Percentiles rank a stretch among this genome's conserved stretches.
These are phyloP conservation scores for Drosophila hydei DNA, from an alignment of 1,140 invertebrate genomes.

Conservation along the genomic window DNA sequence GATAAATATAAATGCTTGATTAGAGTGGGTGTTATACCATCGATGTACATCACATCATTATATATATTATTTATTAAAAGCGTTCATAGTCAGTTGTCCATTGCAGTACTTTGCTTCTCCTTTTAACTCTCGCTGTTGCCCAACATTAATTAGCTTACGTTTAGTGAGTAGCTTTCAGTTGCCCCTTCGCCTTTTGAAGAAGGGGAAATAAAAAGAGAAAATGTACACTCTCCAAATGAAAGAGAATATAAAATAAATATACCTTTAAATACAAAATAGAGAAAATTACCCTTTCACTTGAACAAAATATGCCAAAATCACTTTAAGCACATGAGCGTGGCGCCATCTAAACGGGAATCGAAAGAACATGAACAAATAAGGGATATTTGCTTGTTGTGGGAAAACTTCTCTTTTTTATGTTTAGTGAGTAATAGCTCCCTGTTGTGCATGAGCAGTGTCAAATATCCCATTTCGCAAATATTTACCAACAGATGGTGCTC, in stretches of 20 bases:
- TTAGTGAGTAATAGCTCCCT: too few relatives aligned
- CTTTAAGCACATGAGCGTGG: too few relatives aligned
- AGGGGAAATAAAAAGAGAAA: constrained; percentile 23
- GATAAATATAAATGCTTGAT: too few relatives aligned
- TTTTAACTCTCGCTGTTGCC: background rate
- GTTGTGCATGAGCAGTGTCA: too few relatives aligned
- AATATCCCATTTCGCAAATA: background rate
- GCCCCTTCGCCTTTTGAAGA: background rate
- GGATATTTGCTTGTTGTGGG: too few relatives aligned
- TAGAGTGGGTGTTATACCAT: too few relatives aligned
- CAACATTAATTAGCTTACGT: background rate
- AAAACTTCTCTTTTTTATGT: too few relatives aligned
- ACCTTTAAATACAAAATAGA: background rate
- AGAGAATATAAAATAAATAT: background rate
- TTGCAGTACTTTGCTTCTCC: background rate
- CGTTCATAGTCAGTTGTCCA: background rate
- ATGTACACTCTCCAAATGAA: constrained; percentile 7
- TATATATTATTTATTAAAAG: background rate
- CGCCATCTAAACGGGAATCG: too few relatives aligned
- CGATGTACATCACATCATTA: too few relatives aligned
- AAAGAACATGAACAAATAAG: too few relatives aligned
- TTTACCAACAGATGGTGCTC: constrained; percentile 11
- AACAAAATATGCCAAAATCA: background rate
- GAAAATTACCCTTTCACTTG: constrained; percentile 5
- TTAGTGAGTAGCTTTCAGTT: background rate